These are phyloP conservation scores for Pagrus major DNA, from an alignment of 2,113 vertebrate species.

Conservation along the genomic window DNA sequence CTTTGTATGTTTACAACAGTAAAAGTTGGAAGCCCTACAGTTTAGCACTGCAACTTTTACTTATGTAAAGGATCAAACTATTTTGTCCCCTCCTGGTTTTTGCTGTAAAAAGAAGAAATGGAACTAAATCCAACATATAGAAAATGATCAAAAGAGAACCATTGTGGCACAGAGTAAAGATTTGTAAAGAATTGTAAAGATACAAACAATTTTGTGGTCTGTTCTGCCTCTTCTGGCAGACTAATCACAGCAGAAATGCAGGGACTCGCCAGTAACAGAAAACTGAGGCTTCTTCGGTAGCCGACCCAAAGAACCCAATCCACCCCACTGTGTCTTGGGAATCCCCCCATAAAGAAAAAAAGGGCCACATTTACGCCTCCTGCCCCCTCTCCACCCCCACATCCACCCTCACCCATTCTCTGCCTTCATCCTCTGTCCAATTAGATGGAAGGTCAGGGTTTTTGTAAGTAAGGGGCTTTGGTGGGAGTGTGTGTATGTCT, in stretches of 20 bases:
- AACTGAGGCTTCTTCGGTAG: conserved; percentile 63
- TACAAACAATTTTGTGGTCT: background rate
- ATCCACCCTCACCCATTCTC: conserved; percentile 48
- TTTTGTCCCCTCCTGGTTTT: background rate
- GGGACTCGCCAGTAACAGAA: conserved; percentile 37
- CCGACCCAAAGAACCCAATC: conserved; percentile 60
- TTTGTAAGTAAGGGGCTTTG: conserved; percentile 70
- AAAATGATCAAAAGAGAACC: no score
- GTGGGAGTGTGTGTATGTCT: conserved; percentile 20
- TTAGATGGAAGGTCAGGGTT: conserved; percentile 81
- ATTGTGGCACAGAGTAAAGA: background rate
- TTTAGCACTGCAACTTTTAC: background rate
- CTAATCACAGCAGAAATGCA: conserved; percentile 21
- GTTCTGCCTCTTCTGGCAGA: background rate
- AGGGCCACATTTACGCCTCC: conserved; percentile 71
- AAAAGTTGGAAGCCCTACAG: background rate
- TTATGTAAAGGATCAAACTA: background rate
- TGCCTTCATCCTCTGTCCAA: conserved; percentile 76
- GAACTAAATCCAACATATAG: no score
- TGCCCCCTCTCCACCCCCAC: conserved; percentile 36
- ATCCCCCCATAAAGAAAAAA: conserved; percentile 65
- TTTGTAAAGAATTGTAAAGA: conserved; percentile 20
- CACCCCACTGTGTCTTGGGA: conserved; percentile 76
- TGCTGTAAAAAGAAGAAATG: background rate
- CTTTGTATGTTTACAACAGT: background rate